phyloP scores from a whole-genome alignment of 2,888 invertebrate genomes.

The Heliconius ismenius region DNA sequence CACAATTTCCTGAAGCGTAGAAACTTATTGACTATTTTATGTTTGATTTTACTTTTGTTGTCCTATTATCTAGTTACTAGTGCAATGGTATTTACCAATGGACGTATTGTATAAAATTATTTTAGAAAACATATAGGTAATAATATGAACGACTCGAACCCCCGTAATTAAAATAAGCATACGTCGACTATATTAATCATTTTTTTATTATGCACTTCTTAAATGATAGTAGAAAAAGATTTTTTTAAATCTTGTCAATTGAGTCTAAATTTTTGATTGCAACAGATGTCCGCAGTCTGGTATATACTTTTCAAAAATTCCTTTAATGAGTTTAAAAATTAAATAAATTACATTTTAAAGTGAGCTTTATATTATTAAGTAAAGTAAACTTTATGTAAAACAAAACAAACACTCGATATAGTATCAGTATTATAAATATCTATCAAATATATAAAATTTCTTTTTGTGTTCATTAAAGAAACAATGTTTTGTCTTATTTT shows the following conservation, averaged over 20 bases:
- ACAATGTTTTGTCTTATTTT: constrained; percentile 4
- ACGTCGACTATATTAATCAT: background rate
- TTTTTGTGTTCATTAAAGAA: background rate
- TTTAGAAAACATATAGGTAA: too few relatives aligned
- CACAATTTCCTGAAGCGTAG: constrained; percentile 76
- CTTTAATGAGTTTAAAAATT: too few relatives aligned
- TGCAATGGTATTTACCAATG: background rate
- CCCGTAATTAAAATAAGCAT: too few relatives aligned
- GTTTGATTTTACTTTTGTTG: constrained; percentile 48
- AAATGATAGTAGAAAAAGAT: background rate
- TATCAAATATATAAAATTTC: background rate
- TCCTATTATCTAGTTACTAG: background rate
- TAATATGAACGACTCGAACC: too few relatives aligned
- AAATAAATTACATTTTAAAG: too few relatives aligned
- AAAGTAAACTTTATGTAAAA: too few relatives aligned
- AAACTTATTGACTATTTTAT: constrained; percentile 51
- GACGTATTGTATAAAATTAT: background rate
- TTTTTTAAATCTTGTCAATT: background rate
- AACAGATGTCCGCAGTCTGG: background rate
- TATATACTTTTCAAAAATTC: background rate
- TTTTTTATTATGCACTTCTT: background rate
- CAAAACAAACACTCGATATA: too few relatives aligned
- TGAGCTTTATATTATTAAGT: too few relatives aligned
- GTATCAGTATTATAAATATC: background rate
- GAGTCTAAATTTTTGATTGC: background rate